A percentile compares a stretch with the other conserved stretches of the same genome.
Evolutionary conservation across 2,888 invertebrate genomes (phyloP).

Genomic region (Sarcophaga caerulescens): DNA sequence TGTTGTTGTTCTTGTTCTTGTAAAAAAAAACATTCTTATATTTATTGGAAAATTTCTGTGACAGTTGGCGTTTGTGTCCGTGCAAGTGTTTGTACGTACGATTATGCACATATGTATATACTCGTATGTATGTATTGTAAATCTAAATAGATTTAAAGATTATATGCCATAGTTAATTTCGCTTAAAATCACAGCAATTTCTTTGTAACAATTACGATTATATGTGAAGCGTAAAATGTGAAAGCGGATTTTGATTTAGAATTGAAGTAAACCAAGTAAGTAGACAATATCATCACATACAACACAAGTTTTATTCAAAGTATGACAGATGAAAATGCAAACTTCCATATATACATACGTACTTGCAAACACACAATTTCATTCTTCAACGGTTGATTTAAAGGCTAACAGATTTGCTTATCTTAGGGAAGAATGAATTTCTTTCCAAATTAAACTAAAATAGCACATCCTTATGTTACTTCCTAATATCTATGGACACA

Average conservation of each 20-base stretch:
- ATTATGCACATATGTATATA: background rate
- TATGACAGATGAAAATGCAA: constrained; percentile 40
- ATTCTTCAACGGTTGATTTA: background rate
- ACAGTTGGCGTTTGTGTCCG: background rate
- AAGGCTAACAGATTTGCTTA: background rate
- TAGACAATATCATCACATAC: background rate
- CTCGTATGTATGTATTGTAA: constrained; percentile 34
- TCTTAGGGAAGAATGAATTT: background rate
- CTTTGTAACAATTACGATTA: constrained; percentile 44
- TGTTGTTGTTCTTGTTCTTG: constrained; percentile 27
- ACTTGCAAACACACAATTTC: background rate
- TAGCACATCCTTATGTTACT: no score
- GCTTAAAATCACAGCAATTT: constrained; percentile 65
- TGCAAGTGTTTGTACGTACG: constrained; percentile 2
- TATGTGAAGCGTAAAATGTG: constrained; percentile 54
- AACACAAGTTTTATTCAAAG: constrained; percentile 27
- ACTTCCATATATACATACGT: background rate
- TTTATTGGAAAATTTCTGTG: constrained; percentile 36
- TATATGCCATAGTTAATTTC: constrained; percentile 55
- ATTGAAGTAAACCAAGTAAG: background rate
- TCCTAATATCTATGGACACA: no score
- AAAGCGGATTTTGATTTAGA: constrained; percentile 47
- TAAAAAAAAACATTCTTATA: background rate
- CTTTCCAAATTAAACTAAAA: no score
- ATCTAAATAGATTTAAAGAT: constrained; percentile 63